phyloP scores from a whole-genome alignment of 2,113 vertebrate species.

The Pseudorectes ferrugineus region DNA sequence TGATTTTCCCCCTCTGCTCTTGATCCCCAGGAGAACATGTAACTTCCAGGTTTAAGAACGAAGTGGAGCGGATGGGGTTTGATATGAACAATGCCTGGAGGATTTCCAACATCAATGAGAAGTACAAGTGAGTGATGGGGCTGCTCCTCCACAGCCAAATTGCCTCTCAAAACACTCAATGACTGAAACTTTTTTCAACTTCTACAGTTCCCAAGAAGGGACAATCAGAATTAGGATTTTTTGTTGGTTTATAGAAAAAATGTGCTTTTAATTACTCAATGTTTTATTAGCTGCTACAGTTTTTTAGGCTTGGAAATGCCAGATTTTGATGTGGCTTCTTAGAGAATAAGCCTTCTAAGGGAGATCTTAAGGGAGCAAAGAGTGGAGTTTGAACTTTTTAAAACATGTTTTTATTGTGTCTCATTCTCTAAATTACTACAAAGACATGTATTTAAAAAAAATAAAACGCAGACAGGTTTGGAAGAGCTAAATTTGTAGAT shows the following conservation, averaged over 20 bases:
- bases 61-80: constrained; percentile 97
- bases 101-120: constrained; percentile 97
- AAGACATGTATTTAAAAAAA: background rate
- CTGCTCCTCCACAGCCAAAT: background rate
- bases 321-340: background rate
- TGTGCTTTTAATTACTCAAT: background rate
- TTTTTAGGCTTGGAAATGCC: background rate
- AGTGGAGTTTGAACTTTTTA: background rate
- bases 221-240: background rate
- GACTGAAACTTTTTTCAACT: background rate
- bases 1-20: background rate
- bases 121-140: constrained; percentile 84
- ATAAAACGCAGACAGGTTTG: background rate
- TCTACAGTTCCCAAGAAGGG: background rate
- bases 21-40: constrained; percentile 87
- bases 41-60: constrained; percentile 92
- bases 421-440: background rate
- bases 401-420: background rate
- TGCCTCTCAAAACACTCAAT: background rate
- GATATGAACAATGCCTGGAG: constrained; percentile 98
- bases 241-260: background rate
- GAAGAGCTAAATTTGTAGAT: background rate
- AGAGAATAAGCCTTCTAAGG: background rate
- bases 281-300: background rate
- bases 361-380: background rate